phyloP scores from a whole-genome alignment of 2,797 vertebrate species.

The Epinephelus awoara region DNA sequence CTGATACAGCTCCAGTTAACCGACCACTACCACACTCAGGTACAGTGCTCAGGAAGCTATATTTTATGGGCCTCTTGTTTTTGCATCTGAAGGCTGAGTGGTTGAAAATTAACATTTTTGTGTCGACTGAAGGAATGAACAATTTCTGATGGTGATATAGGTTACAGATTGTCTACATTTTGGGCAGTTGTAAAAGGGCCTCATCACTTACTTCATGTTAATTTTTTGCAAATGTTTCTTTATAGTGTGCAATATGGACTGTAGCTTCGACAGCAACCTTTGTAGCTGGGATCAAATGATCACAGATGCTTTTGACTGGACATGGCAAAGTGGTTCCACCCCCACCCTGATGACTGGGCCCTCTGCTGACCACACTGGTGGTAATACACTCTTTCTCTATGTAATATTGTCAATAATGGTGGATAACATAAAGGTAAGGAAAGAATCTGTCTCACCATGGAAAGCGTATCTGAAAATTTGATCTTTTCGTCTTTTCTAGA shows the following conservation, averaged over 20 bases:
- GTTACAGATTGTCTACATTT: constrained; percentile 18
- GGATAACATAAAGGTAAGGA: background rate
- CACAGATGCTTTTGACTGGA: constrained; percentile 83
- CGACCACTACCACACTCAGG: constrained; percentile 16
- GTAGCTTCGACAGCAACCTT: constrained; percentile 76
- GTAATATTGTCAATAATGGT: background rate
- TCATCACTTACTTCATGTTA: background rate
- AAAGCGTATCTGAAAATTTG: background rate
- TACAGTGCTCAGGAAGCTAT: constrained; percentile 1
- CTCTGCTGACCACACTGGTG: constrained; percentile 81
- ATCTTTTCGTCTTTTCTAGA: constrained; percentile 47
- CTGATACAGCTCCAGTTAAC: constrained; percentile 4
- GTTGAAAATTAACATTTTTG: constrained; percentile 54
- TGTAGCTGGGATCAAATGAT: constrained; percentile 79
- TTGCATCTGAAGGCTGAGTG: constrained; percentile 10
- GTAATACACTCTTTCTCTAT: constrained; percentile 51
- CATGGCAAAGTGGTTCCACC: constrained; percentile 71
- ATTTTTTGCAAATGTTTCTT: constrained; percentile 12
- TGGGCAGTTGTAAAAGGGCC: constrained; percentile 7
- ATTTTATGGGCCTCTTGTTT: constrained; percentile 37
- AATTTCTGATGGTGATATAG: background rate
- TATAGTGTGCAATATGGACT: constrained; percentile 71
- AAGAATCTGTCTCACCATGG: too few species aligned
- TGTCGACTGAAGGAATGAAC: background rate
- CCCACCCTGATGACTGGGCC: constrained; percentile 74